Percentiles rank a stretch among this genome's conserved stretches.
These are phyloP conservation scores for Bibio marci DNA, from an alignment of 2,888 invertebrate species.

Conservation along the genomic window DNA sequence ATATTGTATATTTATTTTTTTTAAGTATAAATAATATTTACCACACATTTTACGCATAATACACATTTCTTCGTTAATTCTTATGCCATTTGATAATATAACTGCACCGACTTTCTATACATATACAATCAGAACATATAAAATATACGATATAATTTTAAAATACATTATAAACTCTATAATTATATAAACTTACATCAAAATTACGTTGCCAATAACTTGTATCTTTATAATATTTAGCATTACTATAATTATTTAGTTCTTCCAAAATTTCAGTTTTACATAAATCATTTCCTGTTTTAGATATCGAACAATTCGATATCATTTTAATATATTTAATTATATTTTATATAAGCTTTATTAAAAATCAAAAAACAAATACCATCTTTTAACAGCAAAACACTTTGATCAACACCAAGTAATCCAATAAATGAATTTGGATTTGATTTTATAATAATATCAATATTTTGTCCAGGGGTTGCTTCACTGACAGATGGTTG, in stretches of 20 bases:
- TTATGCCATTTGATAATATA: too few relatives aligned
- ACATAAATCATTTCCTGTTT: constrained; percentile 24
- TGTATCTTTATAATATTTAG: constrained; percentile 16
- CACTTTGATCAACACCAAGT: constrained; percentile 75
- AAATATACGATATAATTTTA: too few relatives aligned
- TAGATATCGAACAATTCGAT: background rate
- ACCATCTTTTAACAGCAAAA: constrained; percentile 43
- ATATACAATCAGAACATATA: too few relatives aligned
- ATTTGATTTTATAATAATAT: constrained; percentile 60
- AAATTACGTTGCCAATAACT: too few relatives aligned
- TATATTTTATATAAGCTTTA: background rate
- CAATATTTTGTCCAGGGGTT: constrained; percentile 61
- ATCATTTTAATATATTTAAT: background rate
- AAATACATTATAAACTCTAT: too few relatives aligned
- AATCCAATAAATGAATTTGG: constrained; percentile 76
- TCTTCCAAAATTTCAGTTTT: constrained; percentile 40
- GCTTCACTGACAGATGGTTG: constrained; percentile 43
- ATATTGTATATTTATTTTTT: too few relatives aligned
- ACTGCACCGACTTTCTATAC: too few relatives aligned
- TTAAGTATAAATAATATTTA: too few relatives aligned
- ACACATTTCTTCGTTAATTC: too few relatives aligned
- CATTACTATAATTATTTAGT: constrained; percentile 41
- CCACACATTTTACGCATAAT: too few relatives aligned
- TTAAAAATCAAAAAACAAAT: background rate
- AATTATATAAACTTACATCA: too few relatives aligned